Base-by-base conservation (phyloP, 2,888 invertebrate species). In the Apamea anceps region DNA sequence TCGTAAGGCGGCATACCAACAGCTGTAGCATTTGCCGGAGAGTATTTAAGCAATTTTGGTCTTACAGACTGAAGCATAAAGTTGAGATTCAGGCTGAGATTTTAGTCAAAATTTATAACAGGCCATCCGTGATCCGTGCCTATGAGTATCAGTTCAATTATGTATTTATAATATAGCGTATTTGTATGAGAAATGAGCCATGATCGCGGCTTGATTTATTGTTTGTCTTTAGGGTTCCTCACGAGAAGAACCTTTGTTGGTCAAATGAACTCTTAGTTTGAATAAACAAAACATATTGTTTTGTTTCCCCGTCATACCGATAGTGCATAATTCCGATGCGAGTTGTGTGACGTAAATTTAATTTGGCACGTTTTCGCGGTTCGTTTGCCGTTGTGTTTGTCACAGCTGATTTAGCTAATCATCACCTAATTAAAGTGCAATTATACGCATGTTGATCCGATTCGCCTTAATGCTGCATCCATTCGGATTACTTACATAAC, bases 171-270 rank as follows among this genome's bases (percentile, higher is more conserved):
- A 79, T 82, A 85, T 70, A 79, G 72, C 78, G 77, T 84, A 77
- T 86, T 77, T 84, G 71, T 85, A 78, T 84, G 80, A 80, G 80
- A 87, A 84, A 88, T 80, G 81, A 81, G 70, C 63, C 72, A 77
- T 85, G 80, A 81, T 87, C 82, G 68, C 66, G 72, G 54, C 45
- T 72, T 86, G 80, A 88, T 86, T 84, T 88, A 88, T 86, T 77
- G 54, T 85, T 70, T 80, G 37, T 66, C 12, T 75, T 72, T 74
- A 63, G 72, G 77, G 83, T 74, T 81, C 70, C 57, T 42, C 28
- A 45, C 28, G 21, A 18, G n/a, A 48, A 32, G 25, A 75, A 66
- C 74, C 62, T 60, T 62, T 0, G 45, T 60, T 54, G 42, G n/a
- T 51, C 15, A n/a, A 32, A 54, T 45, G 3, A 66, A 70, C 21